These are phyloP conservation scores for Strigamia crassipes DNA, from an alignment of 2,888 invertebrate species.

Conservation along the genomic window DNA sequence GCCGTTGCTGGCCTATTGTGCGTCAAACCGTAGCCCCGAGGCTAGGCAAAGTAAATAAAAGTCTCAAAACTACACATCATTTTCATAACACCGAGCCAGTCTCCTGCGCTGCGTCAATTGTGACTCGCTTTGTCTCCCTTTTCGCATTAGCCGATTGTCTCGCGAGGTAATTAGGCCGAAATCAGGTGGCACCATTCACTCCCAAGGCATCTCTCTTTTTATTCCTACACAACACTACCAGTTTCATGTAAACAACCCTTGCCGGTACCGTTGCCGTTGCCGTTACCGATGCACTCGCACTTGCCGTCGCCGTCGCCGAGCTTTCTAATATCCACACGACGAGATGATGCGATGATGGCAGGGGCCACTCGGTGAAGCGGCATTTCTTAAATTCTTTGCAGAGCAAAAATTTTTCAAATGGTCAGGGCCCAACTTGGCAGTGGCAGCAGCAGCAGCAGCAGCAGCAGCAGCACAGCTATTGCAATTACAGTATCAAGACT, in stretches of 20 bases:
- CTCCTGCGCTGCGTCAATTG: background rate
- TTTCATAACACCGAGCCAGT: background rate
- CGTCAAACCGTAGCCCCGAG: background rate
- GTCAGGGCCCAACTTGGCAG: background rate
- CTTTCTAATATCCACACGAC: no score
- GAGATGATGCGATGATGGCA: background rate
- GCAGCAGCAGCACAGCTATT: background rate
- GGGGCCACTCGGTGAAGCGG: background rate
- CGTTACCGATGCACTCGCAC: no score
- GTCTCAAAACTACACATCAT: slow-evolving; percentile 22
- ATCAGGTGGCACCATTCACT: background rate
- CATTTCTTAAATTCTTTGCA: slow-evolving; percentile 17
- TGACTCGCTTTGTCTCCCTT: background rate
- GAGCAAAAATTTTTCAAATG: slow-evolving; percentile 10
- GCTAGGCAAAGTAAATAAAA: slow-evolving; percentile 10
- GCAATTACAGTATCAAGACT: slow-evolving; percentile 10
- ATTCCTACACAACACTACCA: no score
- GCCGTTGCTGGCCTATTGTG: background rate
- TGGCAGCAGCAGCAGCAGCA: no score
- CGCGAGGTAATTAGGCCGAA: background rate
- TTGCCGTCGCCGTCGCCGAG: no score
- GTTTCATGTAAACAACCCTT: no score
- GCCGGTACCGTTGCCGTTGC: no score
- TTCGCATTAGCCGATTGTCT: background rate
- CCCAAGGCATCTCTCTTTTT: background rate